Conservation (phyloP, 2,113 vertebrate species). For the Vulpes vulpes region DNA sequence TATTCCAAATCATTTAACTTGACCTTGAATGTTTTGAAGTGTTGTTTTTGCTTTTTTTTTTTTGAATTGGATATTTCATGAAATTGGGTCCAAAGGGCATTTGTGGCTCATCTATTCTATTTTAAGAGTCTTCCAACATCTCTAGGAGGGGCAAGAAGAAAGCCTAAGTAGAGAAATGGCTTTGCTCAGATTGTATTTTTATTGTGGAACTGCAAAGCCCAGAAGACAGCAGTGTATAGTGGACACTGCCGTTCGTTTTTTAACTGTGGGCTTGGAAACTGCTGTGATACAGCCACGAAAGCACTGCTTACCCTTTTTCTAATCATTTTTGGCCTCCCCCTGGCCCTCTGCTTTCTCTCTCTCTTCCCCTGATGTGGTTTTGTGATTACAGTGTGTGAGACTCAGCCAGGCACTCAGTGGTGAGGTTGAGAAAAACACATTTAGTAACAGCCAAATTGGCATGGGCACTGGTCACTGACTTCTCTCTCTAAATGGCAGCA, state of each 20-base stretch:
- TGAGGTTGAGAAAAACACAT: background rate
- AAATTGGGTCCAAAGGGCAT: conserved; percentile 37
- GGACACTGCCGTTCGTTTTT: conserved; percentile 29
- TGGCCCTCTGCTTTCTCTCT: background rate
- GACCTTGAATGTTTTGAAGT: conserved; percentile 26
- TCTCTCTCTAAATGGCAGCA: background rate
- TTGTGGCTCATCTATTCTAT: conserved; percentile 16
- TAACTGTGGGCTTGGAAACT: background rate
- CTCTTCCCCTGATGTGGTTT: background rate
- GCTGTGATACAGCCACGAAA: background rate
- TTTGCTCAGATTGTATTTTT: conserved; percentile 48
- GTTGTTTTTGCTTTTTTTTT: conserved; percentile 56
- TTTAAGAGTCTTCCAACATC: conserved; percentile 26
- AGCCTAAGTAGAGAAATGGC: conserved; percentile 60
- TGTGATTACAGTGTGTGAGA: background rate
- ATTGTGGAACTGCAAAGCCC: conserved; percentile 7
- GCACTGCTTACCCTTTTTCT: background rate
- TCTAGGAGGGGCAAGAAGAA: conserved; percentile 56
- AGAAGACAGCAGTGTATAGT: background rate
- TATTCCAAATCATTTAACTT: conserved; percentile 7
- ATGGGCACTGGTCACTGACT: background rate
- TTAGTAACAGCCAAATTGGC: background rate
- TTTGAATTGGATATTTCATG: conserved; percentile 48
- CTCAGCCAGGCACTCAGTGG: background rate
- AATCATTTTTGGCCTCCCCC: background rate